These are phyloP conservation scores for Anorthoa munda DNA, from an alignment of 2,888 invertebrate genomes.

Conservation along the genomic window DNA sequence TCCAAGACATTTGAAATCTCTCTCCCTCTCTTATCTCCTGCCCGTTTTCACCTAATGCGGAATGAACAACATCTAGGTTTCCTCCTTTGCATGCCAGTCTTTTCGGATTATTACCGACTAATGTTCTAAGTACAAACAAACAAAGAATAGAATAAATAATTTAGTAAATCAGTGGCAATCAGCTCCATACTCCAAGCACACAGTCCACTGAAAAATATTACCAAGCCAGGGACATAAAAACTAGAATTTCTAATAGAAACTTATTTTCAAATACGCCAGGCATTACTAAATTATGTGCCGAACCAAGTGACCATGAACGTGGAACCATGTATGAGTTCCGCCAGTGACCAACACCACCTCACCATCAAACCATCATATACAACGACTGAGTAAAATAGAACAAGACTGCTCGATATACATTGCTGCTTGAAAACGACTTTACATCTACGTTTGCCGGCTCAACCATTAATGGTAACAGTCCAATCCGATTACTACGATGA, in stretches of 20 bases:
- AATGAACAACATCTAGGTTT: too few relatives aligned
- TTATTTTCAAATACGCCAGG: constrained; percentile 24
- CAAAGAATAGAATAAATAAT: too few relatives aligned
- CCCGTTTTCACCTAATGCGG: too few relatives aligned
- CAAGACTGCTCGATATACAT: constrained; percentile 28
- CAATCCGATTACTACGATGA: fast-evolving
- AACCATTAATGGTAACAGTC: constrained; percentile 17
- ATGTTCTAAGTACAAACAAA: too few relatives aligned
- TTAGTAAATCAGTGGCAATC: too few relatives aligned
- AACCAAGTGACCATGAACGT: constrained; percentile 67
- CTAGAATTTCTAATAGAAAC: constrained; percentile 34
- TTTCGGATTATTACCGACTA: background rate
- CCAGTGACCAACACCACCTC: constrained; percentile 60
- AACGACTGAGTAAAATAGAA: constrained; percentile 31
- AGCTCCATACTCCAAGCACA: too few relatives aligned
- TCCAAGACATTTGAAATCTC: too few relatives aligned
- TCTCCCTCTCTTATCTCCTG: too few relatives aligned
- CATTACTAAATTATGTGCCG: constrained; percentile 53
- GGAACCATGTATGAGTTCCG: constrained; percentile 65
- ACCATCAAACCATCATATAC: constrained; percentile 39
- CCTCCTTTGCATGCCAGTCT: background rate
- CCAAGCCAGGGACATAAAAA: background rate
- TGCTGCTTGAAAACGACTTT: constrained; percentile 13
- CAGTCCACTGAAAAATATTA: background rate
- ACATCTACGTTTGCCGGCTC: background rate